phyloP scores from a whole-genome alignment of 2,888 invertebrate species.

The Drosophila rellima region DNA sequence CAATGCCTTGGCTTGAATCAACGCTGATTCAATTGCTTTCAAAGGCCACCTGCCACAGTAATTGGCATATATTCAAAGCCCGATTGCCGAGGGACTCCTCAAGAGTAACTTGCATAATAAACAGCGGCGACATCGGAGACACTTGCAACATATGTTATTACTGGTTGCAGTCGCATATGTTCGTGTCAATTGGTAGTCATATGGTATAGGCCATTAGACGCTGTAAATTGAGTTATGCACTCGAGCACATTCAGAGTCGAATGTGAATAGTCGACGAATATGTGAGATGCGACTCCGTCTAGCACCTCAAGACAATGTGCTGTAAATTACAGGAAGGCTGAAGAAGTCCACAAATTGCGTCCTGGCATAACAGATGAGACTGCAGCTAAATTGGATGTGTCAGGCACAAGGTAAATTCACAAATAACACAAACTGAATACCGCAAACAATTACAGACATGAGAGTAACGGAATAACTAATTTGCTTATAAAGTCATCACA shows the following conservation, averaged over 20 bases:
- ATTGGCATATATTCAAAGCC: constrained; percentile 52
- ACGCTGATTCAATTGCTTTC: constrained; percentile 73
- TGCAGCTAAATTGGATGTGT: constrained; percentile 17
- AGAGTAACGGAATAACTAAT: not conserved
- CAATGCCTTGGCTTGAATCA: constrained; percentile 41
- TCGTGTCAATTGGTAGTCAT: constrained; percentile 64
- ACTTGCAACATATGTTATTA: constrained; percentile 45
- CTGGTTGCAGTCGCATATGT: constrained; percentile 61
- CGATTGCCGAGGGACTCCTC: constrained; percentile 25
- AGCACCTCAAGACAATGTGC: constrained; percentile 49
- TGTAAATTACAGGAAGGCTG: constrained; percentile 43
- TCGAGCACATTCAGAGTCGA: constrained; percentile 32
- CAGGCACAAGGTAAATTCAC: constrained; percentile 27
- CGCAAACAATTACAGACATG: not conserved
- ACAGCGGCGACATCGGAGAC: constrained; percentile 24
- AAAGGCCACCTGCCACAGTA: constrained; percentile 56
- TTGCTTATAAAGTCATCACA: not conserved
- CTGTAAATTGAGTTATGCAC: constrained; percentile 75
- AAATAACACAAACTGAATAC: not conserved
- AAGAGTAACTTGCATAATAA: constrained; percentile 45
- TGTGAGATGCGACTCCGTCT: not conserved
- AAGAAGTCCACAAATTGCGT: constrained; percentile 27
- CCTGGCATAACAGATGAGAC: constrained; percentile 29
- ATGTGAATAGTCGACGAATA: constrained; percentile 16
- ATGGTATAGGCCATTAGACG: constrained; percentile 24